Evolutionary conservation across 37 sponge, comb jelly and placozoan species (phyloP), one percentile per base, ranked within the genome.

Genomic region (Hormiphora californensis): DNA sequence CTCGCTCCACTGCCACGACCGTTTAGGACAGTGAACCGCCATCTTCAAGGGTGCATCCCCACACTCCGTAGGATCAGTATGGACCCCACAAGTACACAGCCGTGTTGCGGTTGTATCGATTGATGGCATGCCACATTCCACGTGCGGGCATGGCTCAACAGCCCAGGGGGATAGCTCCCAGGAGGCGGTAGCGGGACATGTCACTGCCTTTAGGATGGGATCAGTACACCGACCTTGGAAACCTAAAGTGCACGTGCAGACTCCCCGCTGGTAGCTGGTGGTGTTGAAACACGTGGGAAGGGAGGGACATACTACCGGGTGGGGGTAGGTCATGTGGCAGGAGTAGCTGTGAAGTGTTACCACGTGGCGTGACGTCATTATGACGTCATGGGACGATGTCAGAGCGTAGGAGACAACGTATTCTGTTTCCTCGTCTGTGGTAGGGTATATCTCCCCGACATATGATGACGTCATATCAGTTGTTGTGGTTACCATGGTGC

Each of bases 211-310:
- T 5, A 57, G 61, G 17, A 30, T 57, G 7, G 61, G 61, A 5
- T 57, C 61, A 19, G 4, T 57, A 15, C 61, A 57, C 30, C 7
- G n/a, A 4, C 61, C 61, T 28, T 31, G 61, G 9, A 28, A 15
- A 21, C 61, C 61, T 25, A 21, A 57, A 57, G 30, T 57, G 61
- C 61, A 57, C 61, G 61, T 57, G 61, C 61, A 57, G 3, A 57
- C 61, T 31, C 61, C 61, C 5, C 22, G 61, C 22, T 57, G 61
- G 61, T 57, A 57, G 30, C n/a, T 31, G 27, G 61, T 57, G 61
- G 61, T 57, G n/a, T 5, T 4, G 61, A 28, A 57, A 30, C 61
- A 4, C 7, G 61, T 25, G 7, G 61, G 5, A 5, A 30, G 30
- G 21, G 30, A 28, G 23, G 61, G 61, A 57, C 61, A 57, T 31